Evolutionary conservation across 2,113 vertebrate genomes (phyloP), one percentile per base, ranked within the genome.

Genomic region (Archocentrus centrarchus): DNA sequence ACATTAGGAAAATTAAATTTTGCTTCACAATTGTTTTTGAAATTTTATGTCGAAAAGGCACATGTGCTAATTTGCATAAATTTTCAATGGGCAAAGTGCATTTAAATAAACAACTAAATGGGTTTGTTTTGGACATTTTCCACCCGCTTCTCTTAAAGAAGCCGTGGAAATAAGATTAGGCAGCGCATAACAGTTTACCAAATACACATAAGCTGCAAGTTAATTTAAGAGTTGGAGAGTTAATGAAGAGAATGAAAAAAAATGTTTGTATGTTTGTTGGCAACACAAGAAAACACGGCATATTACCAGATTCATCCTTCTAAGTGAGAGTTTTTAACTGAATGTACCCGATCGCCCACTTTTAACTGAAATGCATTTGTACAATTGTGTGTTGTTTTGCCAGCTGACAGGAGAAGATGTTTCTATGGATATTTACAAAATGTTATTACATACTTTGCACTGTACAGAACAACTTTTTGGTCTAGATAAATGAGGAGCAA

Each of bases 311-410:
- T 32, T 81, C 37, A 8, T 55, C 60, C 75, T 85, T 80, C 75
- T 86, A 88, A 93, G 92, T 93, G 93, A 93, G 79, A 89, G 91
- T 90, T 82, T 94, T 90, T 91, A 95, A 93, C 22, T 96, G 94
- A 97, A 96, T 97, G 96, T 97, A 95, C 57, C 93, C 84, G 95
- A 79, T 61, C 85, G 64, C 55, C 50, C 95, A 95, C 91, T 84
- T 93, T 90, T 62, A 89, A 92, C 93, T 93, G 91, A 95, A 94
- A 94, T 80, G 90, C 93, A 84, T 95, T 96, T 96, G 95, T 96
- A 96, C 77, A 83, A 87, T 61, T 81, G 87, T 86, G 50, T 44
- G 89, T 88, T 86, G 81, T 93, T 93, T 92, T 77, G 92, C 83
- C 87, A 88, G 89, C 79, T 85, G 80, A 89, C 87, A 76, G 75